Percentiles rank a stretch among this genome's conserved stretches.
These are phyloP conservation scores for Equus quagga DNA, from an alignment of 2,113 vertebrate species.

Conservation along the genomic window DNA sequence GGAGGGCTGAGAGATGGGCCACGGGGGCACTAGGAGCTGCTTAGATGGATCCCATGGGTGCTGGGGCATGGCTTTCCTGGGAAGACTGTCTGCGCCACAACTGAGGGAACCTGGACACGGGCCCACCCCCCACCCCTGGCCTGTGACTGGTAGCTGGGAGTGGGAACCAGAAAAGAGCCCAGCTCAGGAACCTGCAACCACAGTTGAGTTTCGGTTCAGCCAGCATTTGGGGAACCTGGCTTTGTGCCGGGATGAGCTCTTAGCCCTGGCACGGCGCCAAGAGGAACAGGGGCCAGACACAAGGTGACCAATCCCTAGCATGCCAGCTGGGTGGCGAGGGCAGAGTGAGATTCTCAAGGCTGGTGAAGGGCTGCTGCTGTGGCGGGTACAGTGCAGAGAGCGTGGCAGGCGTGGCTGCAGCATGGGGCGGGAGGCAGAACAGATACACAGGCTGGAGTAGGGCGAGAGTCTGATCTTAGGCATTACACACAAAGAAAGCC, in stretches of 20 bases:
- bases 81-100: not conserved
- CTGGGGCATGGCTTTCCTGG: too few species aligned
- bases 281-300: not conserved
- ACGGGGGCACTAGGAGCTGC: not conserved
- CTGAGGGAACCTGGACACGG: not conserved
- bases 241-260: not conserved
- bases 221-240: not conserved
- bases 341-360: not conserved
- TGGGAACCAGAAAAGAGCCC: not conserved
- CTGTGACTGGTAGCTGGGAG: not conserved
- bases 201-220: constrained; percentile 62
- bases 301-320: not conserved
- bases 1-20: too few species aligned
- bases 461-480: not conserved
- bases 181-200: not conserved
- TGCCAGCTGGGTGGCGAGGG: not conserved
- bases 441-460: not conserved
- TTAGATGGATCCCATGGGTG: fast-evolving
- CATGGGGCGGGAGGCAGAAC: fast-evolving
- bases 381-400: not conserved
- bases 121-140: too few species aligned
- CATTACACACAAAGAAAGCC: fast-evolving
- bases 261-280: not conserved
- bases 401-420: not conserved
- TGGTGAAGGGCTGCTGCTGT: fast-evolving